Percentiles rank a stretch among this genome's conserved stretches.
These are phyloP conservation scores for Caenorhabditis sulstoni DNA, from an alignment of 2,888 invertebrate genomes.

Conservation along the genomic window DNA sequence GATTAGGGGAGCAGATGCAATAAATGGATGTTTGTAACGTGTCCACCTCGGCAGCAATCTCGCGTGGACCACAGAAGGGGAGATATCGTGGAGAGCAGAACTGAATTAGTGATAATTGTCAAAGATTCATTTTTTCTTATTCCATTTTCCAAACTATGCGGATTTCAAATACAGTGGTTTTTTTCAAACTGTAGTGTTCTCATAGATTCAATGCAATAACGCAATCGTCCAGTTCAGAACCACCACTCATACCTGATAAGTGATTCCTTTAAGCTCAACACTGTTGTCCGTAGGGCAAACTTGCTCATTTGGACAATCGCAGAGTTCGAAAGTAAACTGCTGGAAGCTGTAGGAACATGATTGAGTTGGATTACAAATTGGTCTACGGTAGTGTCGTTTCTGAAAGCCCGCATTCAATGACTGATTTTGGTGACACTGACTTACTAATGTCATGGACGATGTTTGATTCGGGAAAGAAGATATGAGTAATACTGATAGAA, in stretches of 20 bases:
- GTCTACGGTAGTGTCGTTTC: conserved; percentile 51
- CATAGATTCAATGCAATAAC: conserved; percentile 1
- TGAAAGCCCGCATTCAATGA: background rate
- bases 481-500: conserved; percentile 10
- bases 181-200: too few relatives aligned
- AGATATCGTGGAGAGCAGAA: conserved; percentile 61
- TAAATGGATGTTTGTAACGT: conserved; percentile 63
- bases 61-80: conserved; percentile 46
- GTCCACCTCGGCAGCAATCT: conserved; percentile 63
- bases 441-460: conserved; percentile 35
- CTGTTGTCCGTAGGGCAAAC: conserved; percentile 43
- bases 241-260: conserved; percentile 53
- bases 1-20: conserved; percentile 57
- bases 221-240: conserved; percentile 5
- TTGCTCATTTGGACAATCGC: conserved; percentile 54
- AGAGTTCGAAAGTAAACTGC: conserved; percentile 54
- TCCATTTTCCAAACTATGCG: too few relatives aligned
- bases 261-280: conserved; percentile 46
- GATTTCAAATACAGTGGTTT: too few relatives aligned
- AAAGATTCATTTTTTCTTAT: too few relatives aligned
- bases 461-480: conserved; percentile 1
- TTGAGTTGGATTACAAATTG: conserved; percentile 54
- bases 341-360: conserved; percentile 59
- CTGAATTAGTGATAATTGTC: conserved; percentile 44
- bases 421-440: too few relatives aligned